Percentiles rank a stretch among this genome's conserved stretches.
Conservation (phyloP, 2,888 invertebrate genomes). For the Tachina lurida region DNA sequence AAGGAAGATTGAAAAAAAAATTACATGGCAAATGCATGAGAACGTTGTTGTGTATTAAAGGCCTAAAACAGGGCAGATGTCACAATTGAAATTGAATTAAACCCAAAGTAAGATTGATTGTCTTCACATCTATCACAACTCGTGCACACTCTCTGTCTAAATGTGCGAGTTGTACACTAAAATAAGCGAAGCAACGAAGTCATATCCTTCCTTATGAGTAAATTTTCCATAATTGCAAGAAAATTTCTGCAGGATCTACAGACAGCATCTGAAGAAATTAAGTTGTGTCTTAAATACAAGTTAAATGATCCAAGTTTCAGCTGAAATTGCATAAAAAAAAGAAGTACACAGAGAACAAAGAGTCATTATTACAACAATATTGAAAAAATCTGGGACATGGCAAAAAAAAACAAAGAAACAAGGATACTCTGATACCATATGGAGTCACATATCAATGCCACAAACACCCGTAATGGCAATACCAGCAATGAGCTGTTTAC, state of each 20-base stretch:
- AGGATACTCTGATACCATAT: no score
- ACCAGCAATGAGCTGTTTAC: no score
- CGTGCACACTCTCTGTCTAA: not conserved
- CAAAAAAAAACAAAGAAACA: no score
- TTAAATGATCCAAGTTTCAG: constrained; percentile 61
- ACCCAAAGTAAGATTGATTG: constrained; percentile 81
- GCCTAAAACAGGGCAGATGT: constrained; percentile 81
- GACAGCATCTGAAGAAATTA: constrained; percentile 6
- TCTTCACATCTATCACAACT: constrained; percentile 71
- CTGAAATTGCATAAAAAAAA: constrained; percentile 45
- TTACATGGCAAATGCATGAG: constrained; percentile 44
- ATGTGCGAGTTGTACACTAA: not conserved
- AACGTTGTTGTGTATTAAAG: constrained; percentile 50
- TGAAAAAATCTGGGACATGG: no score
- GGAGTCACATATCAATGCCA: no score
- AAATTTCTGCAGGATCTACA: constrained; percentile 20
- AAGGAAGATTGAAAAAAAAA: constrained; percentile 53
- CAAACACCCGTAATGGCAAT: no score
- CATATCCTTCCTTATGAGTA: constrained; percentile 33
- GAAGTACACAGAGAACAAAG: not conserved
- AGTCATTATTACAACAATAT: no score
- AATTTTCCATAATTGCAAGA: constrained; percentile 16
- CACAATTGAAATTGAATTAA: constrained; percentile 83
- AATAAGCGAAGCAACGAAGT: not conserved
- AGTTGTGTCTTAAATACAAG: constrained; percentile 47